Conservation (phyloP, 2,888 invertebrate species). For the Papilio elwesi region DNA sequence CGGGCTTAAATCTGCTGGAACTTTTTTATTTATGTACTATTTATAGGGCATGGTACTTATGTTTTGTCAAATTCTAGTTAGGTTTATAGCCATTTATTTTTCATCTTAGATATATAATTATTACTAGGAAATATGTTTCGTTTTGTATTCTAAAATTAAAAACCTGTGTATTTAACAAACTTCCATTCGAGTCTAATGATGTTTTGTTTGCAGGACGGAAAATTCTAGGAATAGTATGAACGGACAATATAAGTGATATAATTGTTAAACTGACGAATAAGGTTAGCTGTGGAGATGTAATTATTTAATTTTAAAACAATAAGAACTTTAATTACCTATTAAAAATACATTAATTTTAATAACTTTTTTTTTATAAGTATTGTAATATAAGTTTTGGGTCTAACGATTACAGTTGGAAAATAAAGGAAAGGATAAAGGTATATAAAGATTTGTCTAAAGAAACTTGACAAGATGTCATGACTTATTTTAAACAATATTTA, state of each 20-base stretch:
- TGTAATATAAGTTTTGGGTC: not conserved
- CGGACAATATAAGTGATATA: not conserved
- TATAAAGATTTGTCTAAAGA: too few relatives aligned
- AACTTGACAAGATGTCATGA: too few relatives aligned
- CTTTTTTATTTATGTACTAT: too few relatives aligned
- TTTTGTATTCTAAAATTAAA: not conserved
- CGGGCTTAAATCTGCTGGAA: too few relatives aligned
- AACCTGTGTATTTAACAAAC: not conserved
- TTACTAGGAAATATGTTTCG: not conserved
- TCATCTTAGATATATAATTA: too few relatives aligned
- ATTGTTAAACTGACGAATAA: conserved; percentile 1
- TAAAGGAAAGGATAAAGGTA: too few relatives aligned
- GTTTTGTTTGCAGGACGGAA: not conserved
- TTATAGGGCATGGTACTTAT: too few relatives aligned
- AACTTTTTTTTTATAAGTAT: not conserved
- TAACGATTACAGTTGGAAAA: too few relatives aligned
- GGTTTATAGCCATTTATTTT: too few relatives aligned
- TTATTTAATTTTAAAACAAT: not conserved
- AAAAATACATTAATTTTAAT: not conserved
- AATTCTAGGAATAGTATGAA: not conserved
- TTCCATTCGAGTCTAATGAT: not conserved
- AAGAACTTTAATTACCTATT: not conserved
- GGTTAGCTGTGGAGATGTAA: conserved; percentile 8
- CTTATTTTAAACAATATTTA: too few relatives aligned
- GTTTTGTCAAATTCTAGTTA: too few relatives aligned